Evolutionary conservation across 2,797 vertebrate genomes (phyloP).

Genomic region (Aldrovandia affinis): DNA sequence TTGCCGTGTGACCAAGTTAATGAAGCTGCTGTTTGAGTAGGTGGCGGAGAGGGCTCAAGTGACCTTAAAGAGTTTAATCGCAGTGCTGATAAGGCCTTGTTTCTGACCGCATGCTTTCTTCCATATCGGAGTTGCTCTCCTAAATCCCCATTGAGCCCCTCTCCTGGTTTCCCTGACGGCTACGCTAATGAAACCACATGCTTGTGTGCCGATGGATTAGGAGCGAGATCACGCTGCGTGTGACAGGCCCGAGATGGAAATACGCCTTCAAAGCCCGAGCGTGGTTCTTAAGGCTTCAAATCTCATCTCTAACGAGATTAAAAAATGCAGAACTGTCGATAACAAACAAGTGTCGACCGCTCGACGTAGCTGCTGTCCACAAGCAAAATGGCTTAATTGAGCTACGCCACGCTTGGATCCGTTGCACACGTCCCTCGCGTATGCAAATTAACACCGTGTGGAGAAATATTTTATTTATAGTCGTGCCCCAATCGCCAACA

Average conservation of each 20-base stretch:
- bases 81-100: conserved; percentile 14
- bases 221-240: background rate
- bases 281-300: background rate
- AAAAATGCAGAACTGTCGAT: background rate
- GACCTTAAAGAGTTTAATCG: conserved; percentile 55
- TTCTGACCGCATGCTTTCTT: conserved; percentile 34
- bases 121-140: conserved; percentile 36
- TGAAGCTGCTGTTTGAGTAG: conserved; percentile 47
- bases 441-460: background rate
- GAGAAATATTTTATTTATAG: background rate
- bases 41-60: conserved; percentile 40
- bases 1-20: conserved; percentile 43
- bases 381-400: background rate
- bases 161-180: conserved; percentile 16
- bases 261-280: background rate
- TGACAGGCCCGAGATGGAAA: background rate
- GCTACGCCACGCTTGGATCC: background rate
- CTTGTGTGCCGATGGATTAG: conserved; percentile 7
- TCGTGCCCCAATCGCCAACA: background rate
- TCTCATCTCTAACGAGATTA: background rate
- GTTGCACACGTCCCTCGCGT: background rate
- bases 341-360: background rate
- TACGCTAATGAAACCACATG: conserved; percentile 18
- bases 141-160: conserved; percentile 30
- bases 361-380: background rate